Evolutionary conservation across 2,113 vertebrate species (phyloP).

Genomic region (Mirounga angustirostris): DNA sequence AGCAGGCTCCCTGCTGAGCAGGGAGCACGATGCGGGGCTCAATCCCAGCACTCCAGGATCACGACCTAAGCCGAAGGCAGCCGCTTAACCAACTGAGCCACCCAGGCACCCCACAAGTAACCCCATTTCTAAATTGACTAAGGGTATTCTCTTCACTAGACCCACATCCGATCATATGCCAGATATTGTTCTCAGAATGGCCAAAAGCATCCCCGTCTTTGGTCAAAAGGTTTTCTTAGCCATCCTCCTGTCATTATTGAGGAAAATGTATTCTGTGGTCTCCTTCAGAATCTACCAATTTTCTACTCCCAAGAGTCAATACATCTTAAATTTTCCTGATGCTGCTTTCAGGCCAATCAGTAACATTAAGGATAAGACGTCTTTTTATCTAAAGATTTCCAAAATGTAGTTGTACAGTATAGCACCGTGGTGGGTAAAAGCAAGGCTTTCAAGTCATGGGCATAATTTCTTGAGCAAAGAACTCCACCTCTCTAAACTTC

Average conservation of each 20-base stretch:
- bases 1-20: too few relatives aligned
- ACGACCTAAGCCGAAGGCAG: too few relatives aligned
- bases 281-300: slow-evolving; percentile 38
- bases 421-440: background rate
- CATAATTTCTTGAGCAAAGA: slow-evolving; percentile 1
- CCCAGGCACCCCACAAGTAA: background rate
- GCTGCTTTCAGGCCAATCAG: slow-evolving; percentile 25
- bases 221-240: background rate
- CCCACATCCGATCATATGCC: background rate
- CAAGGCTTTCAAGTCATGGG: background rate
- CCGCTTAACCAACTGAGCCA: too few relatives aligned
- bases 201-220: background rate
- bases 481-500: background rate
- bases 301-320: background rate
- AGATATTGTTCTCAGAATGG: background rate
- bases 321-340: background rate
- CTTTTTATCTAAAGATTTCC: slow-evolving; percentile 15
- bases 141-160: background rate
- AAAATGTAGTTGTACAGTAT: background rate
- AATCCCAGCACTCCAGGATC: too few relatives aligned
- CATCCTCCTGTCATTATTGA: background rate
- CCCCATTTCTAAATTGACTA: background rate
- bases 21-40: too few relatives aligned
- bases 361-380: background rate
- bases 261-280: background rate